A percentile compares a stretch with the other conserved stretches of the same genome.
Evolutionary conservation across 2,113 vertebrate genomes (phyloP).

Genomic region (Peromyscus californicus): DNA sequence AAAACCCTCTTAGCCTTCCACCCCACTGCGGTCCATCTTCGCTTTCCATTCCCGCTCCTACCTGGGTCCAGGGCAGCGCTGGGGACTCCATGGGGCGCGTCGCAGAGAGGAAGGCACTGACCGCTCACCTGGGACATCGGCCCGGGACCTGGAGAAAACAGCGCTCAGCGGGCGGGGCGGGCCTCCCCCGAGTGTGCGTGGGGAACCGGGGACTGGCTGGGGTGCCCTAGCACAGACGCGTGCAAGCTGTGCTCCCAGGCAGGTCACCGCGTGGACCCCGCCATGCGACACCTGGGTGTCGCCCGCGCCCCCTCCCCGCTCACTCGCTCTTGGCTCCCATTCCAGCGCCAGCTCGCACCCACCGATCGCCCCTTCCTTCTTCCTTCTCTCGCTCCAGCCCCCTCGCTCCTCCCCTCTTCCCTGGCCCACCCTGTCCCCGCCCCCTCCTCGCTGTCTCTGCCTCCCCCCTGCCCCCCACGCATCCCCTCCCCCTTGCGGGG

Average conservation of each 20-base stretch:
- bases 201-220: neutral
- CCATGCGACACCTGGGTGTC: slow-evolving; percentile 21
- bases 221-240: neutral
- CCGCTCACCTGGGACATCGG: slow-evolving; percentile 88
- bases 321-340: slow-evolving; percentile 34
- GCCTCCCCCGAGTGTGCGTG: neutral
- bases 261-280: slow-evolving; percentile 33
- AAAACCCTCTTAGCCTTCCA: neutral
- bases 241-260: neutral
- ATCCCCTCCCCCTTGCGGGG: slow-evolving; percentile 60
- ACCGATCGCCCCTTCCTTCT: slow-evolving; percentile 64
- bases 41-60: slow-evolving; percentile 63
- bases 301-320: slow-evolving; percentile 66
- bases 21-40: neutral
- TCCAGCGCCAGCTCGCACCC: slow-evolving; percentile 52
- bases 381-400: slow-evolving; percentile 39
- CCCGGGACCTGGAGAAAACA: slow-evolving; percentile 79
- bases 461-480: neutral
- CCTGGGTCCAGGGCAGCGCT: slow-evolving; percentile 80
- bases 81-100: slow-evolving; percentile 84
- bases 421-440: slow-evolving; percentile 71
- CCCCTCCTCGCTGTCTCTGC: slow-evolving; percentile 55
- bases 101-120: slow-evolving; percentile 73
- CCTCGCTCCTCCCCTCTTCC: slow-evolving; percentile 63
- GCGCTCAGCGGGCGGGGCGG: slow-evolving; percentile 35